Base-by-base conservation (phyloP, 2,113 vertebrate species). In the Tetrax tetrax region DNA sequence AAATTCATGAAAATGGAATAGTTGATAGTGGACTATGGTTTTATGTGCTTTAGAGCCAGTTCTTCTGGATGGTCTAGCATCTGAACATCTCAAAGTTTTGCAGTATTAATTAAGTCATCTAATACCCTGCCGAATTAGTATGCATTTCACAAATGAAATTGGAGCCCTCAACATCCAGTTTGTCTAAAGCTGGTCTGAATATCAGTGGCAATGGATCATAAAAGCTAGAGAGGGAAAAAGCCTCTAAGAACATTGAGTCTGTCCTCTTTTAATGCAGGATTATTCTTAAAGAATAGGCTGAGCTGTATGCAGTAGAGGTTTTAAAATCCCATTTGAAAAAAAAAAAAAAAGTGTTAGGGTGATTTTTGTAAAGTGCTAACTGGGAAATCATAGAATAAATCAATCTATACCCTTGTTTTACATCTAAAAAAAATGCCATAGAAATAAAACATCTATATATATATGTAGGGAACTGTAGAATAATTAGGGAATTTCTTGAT, bases 61-160 rank as follows among this genome's bases (percentile, higher is more conserved):
- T 84, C 29, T 91, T 93, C 68, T 65, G 50, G 8, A 71, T 7
- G 27, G 31, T 27, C 50, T 83, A 81, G 50, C 70, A 81, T 71
- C 72, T 83, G 70, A 96, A 59, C 78, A 31, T 57, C 33, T 65
- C 83, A 89, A 60, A 61, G 70, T 25, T 57, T 77, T 87, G 51
- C 31, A 72, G 25, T 89, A 85, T 89, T 93, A 96, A 95, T 95
- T 95, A 94, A 80, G 45, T 27, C 41, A 31, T 89, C 74, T 92
- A 82, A 90, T 81, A 61, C 20, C 65, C 61, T 57, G 45, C 48
- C 1, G 1, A 91, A 91, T 89, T 47, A 77, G 47, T 28, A 66
- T 72, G 70, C 31, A 16, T 85, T 82, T 91, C 78, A 66, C 48
- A 82, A 76, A 56, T 37, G 60, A 33, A 80, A 79, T 53, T 2